Percentiles rank a stretch among this genome's conserved stretches.
phyloP scores from a whole-genome alignment of 1,140 invertebrate species.

The Cheumatopsyche charites region DNA sequence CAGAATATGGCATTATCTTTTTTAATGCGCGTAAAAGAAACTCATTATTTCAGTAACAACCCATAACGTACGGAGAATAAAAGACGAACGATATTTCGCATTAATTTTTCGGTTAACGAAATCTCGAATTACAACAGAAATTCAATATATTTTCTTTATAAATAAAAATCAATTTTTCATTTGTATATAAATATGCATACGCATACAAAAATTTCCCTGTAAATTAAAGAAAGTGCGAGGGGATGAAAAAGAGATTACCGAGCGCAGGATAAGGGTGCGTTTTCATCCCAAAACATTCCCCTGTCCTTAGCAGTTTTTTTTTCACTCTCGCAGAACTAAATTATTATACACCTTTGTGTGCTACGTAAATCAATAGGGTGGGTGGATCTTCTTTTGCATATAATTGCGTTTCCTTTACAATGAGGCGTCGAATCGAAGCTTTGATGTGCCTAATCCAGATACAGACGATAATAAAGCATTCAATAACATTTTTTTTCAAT shows the following conservation, averaged over 20 bases:
- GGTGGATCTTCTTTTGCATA: conserved; percentile 46
- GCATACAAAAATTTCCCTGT: conserved; percentile 56
- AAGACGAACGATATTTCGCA: background rate
- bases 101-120: background rate
- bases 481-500: background rate
- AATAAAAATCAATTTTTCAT: background rate
- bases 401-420: conserved; percentile 49
- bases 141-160: background rate
- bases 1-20: conserved; percentile 18
- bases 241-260: conserved; percentile 58
- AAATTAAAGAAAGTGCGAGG: conserved; percentile 56
- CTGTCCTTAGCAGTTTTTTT: conserved; percentile 40
- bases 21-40: conserved; percentile 13
- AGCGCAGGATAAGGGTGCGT: conserved; percentile 54
- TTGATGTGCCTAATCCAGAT: conserved; percentile 14
- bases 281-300: conserved; percentile 38
- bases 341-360: conserved; percentile 50
- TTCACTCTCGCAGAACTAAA: conserved; percentile 42
- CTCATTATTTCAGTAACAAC: conserved; percentile 8
- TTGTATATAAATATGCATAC: background rate
- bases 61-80: background rate
- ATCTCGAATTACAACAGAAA: background rate
- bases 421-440: conserved; percentile 30
- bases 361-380: conserved; percentile 48
- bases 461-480: too few relatives aligned